Evolutionary conservation across 2,113 vertebrate species (phyloP).

Genomic region (Mobula hypostoma): DNA sequence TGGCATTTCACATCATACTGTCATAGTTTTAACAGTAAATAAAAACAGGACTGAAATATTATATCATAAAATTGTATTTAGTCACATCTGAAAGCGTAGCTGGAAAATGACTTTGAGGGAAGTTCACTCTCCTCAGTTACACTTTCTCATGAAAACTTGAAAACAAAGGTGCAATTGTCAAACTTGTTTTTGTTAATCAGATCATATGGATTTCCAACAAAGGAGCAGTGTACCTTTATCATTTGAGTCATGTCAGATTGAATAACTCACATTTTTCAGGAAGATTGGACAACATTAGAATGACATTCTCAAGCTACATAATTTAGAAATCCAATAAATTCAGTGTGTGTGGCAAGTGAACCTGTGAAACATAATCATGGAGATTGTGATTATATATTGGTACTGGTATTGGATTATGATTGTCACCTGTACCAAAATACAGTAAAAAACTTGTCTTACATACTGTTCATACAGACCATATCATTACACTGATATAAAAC

Average conservation of each 20-base stretch:
- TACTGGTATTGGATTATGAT: too few relatives aligned
- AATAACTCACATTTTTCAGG: background rate
- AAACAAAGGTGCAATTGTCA: background rate
- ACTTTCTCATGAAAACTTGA: background rate
- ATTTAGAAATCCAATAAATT: background rate
- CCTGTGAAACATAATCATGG: background rate
- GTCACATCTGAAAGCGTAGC: background rate
- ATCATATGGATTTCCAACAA: background rate
- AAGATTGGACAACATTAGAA: background rate
- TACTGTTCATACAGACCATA: too few relatives aligned
- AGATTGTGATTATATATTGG: background rate
- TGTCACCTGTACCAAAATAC: too few relatives aligned
- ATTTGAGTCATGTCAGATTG: background rate
- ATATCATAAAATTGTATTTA: background rate
- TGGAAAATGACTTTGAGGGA: background rate
- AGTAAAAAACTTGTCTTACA: too few relatives aligned
- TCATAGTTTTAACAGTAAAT: background rate
- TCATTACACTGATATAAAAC: too few relatives aligned
- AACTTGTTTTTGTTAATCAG: background rate
- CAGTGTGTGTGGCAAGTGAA: background rate
- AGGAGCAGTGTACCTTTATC: slow-evolving; percentile 18
- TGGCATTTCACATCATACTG: background rate
- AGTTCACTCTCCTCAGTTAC: background rate
- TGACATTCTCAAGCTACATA: background rate
- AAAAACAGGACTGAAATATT: background rate